Percentiles rank a stretch among this genome's conserved stretches.
Evolutionary conservation across 1,140 invertebrate species (phyloP).

Genomic region (Triops longicaudatus): DNA sequence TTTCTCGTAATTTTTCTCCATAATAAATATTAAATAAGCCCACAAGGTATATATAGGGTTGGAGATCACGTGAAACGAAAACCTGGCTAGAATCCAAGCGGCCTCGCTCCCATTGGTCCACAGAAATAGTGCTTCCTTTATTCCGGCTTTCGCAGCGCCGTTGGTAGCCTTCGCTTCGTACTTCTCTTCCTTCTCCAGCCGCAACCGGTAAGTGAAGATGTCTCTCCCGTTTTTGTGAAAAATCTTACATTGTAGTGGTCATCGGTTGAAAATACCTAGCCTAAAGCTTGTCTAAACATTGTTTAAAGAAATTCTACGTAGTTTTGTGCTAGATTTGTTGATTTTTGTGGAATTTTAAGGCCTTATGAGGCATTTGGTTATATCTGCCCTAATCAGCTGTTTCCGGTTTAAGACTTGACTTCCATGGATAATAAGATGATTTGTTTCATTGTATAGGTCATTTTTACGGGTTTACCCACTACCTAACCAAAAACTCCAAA

Average conservation of each 20-base stretch:
- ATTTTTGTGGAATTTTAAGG: neutral
- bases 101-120: neutral
- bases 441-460: neutral
- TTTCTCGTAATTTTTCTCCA: too few species aligned
- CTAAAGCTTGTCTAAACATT: neutral
- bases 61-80: neutral
- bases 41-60: neutral
- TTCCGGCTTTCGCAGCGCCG: constrained; percentile 9
- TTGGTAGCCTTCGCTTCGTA: neutral
- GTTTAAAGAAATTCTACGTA: neutral
- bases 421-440: neutral
- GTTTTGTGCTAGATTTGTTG: neutral
- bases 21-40: too few species aligned
- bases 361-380: neutral
- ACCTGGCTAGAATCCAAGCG: neutral
- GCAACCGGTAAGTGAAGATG: constrained; percentile 11
- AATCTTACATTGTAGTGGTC: neutral
- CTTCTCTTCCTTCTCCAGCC: constrained; percentile 9
- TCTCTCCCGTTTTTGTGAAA: neutral
- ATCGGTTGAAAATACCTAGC: neutral
- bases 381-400: neutral
- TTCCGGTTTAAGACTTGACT: neutral
- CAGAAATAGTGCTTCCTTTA: neutral
- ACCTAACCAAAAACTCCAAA: constrained; percentile 24
- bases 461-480: constrained; percentile 19